Conservation (phyloP, 2,888 invertebrate species). For the Cephonodes hylas region DNA sequence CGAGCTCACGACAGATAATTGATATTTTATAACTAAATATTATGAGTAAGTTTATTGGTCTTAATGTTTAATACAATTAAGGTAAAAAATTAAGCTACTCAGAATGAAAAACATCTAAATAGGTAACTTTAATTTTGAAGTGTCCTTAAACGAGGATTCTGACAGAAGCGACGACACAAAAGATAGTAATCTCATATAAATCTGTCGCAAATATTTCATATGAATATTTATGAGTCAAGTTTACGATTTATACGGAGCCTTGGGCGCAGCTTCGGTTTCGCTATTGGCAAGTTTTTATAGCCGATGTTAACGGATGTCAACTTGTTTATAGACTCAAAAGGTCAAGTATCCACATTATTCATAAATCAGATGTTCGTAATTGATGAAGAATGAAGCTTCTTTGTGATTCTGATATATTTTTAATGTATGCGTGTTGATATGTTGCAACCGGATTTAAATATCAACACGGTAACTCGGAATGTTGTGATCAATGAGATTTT, state of each 20-base stretch:
- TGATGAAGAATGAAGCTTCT: not conserved
- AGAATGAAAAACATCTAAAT: too few species aligned
- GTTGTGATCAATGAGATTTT: not conserved
- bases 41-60: too few species aligned
- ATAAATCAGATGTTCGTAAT: not conserved
- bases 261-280: not conserved
- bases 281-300: constrained; percentile 1
- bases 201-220: not conserved
- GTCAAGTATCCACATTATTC: constrained; percentile 27
- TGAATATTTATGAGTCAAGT: not conserved
- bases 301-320: constrained; percentile 30
- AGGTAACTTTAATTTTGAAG: too few species aligned
- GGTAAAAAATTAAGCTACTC: too few species aligned
- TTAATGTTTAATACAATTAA: too few species aligned
- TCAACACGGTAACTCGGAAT: not conserved
- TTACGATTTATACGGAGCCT: not conserved
- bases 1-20: too few species aligned
- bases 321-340: constrained; percentile 29
- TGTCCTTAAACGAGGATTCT: too few species aligned
- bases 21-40: too few species aligned
- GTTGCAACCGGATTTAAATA: not conserved
- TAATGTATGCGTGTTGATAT: not conserved
- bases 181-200: not conserved
- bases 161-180: too few species aligned
- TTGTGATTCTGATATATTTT: not conserved